Evolutionary conservation across 2,113 vertebrate species (phyloP), one percentile per base, ranked within the genome.

Genomic region (Todiramphus chloris): DNA sequence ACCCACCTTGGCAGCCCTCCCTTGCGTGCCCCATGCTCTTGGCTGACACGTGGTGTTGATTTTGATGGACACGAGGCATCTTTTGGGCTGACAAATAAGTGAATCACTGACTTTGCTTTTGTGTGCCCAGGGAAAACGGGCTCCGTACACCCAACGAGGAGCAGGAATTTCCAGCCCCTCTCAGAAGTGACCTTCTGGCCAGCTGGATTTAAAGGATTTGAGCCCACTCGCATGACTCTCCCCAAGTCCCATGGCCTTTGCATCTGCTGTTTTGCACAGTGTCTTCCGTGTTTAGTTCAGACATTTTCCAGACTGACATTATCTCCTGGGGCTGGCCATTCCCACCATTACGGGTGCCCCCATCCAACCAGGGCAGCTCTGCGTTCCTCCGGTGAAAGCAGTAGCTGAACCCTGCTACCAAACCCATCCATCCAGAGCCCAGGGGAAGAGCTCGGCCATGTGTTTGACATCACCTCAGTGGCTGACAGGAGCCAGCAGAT

Each of bases 91-190:
- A 1, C 7, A n/a, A 4, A 27, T 2, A 7, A 17, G 41, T 0
- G 14, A 66, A 85, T 25, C 35, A 4, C 24, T 20, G 14, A 21
- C 3, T 81, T 62, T n/a, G 33, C 73, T 73, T 46, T n/a, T n/a
- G 31, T 25, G 15, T 25, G 6, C 37, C 13, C 21, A 2, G 85
- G 75, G 48, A 12, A 53, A 67, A 39, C 4, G 19, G n/a, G 43
- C 27, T 77, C 55, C 3, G 0, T 17, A 2, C 19, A 13, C 13
- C 2, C 60, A 5, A 5, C 0, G 0, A 41, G 62, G 24, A 31
- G 48, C 1, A 13, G 4, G 19, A 16, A 8, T 59, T 62, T 8
- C 60, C 43, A 6, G 25, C 48, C 63, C 9, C 18, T 51, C 1
- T 7, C 10, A 15, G 41, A 5, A 27, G 14, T 80, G 63, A 37